Evolutionary conservation across 2,888 invertebrate species (phyloP).

Genomic region (Caenorhabditis virilis): DNA sequence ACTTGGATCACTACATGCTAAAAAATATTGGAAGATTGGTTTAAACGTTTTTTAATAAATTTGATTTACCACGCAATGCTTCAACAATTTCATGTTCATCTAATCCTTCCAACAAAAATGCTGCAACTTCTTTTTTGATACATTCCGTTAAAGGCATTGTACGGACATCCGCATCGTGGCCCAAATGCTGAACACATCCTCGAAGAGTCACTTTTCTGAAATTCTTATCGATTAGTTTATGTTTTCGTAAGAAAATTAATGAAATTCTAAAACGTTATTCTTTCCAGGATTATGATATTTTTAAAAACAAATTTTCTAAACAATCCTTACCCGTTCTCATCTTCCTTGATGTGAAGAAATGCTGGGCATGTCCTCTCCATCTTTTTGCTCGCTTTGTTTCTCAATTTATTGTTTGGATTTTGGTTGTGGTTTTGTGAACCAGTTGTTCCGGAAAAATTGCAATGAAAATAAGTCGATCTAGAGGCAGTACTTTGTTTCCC

Average conservation of each 20-base stretch:
- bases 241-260: no score
- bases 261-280: neutral
- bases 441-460: conserved; percentile 38
- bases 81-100: conserved; percentile 39
- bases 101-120: conserved; percentile 35
- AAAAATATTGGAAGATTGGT: no score
- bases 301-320: neutral
- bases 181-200: conserved; percentile 49
- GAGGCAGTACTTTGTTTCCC: conserved; percentile 26
- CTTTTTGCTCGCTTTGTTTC: conserved; percentile 44
- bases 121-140: conserved; percentile 34
- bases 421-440: no score
- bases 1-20: conserved; percentile 15
- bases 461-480: conserved; percentile 40
- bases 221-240: no score
- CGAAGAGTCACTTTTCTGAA: conserved; percentile 41
- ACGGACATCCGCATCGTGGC: conserved; percentile 38
- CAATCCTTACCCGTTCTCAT: conserved; percentile 37
- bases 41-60: neutral
- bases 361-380: conserved; percentile 51
- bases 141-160: conserved; percentile 37
- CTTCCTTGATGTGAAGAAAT: conserved; percentile 45
- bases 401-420: no score
- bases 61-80: conserved; percentile 21
- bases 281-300: neutral